Evolutionary conservation across 1,140 invertebrate genomes (phyloP).

Genomic region (Plectrocnemia conspersa): DNA sequence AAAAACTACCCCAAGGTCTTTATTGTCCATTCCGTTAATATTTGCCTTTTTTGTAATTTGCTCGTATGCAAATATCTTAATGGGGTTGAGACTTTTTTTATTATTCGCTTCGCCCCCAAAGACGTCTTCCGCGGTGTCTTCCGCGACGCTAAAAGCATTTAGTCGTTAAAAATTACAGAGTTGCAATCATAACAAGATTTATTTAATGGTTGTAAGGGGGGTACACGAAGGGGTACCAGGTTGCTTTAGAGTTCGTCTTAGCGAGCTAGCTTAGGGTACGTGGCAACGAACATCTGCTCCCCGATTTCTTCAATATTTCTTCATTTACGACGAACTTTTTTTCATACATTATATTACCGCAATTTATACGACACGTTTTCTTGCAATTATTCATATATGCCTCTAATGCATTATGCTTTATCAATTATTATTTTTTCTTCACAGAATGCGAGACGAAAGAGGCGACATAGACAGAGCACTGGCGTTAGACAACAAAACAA

Average conservation of each 20-base stretch:
- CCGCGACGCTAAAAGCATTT: constrained; percentile 33
- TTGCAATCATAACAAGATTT: constrained; percentile 36
- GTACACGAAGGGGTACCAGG: neutral
- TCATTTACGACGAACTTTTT: constrained; percentile 26
- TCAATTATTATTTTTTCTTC: constrained; percentile 45
- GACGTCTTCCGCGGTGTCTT: constrained; percentile 1
- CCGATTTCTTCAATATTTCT: constrained; percentile 29
- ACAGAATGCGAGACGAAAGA: constrained; percentile 78
- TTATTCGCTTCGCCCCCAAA: neutral
- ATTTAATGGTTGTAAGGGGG: constrained; percentile 28
- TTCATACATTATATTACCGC: no score
- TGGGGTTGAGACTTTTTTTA: neutral
- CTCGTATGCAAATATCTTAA: no score
- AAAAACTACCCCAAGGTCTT: no score
- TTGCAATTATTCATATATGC: no score
- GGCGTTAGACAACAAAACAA: constrained; percentile 72
- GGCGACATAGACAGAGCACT: constrained; percentile 71
- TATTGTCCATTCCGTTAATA: no score
- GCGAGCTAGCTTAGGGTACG: constrained; percentile 11
- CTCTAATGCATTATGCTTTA: no score
- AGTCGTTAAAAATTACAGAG: constrained; percentile 36
- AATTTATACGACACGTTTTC: no score
- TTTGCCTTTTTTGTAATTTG: no score
- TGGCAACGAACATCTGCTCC: constrained; percentile 30
- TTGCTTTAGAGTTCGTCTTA: constrained; percentile 17